Evolutionary conservation across 1,140 invertebrate species (phyloP).

Genomic region (Zophobas atratus): DNA sequence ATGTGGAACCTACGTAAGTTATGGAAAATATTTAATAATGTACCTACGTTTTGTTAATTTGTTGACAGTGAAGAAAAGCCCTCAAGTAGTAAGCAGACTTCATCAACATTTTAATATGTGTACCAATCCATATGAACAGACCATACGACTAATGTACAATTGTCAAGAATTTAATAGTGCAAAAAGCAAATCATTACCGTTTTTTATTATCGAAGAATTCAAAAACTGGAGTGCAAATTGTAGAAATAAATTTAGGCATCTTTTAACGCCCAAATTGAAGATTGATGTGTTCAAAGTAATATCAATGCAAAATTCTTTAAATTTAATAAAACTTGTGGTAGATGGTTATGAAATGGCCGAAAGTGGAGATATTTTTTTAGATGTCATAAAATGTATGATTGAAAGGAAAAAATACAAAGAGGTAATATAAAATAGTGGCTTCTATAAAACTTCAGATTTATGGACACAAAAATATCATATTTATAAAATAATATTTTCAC

Average conservation of each 20-base stretch:
- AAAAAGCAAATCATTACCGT: constrained; percentile 73
- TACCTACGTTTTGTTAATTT: not conserved
- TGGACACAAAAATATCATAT: too few species aligned
- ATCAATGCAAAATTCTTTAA: constrained; percentile 70
- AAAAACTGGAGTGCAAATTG: constrained; percentile 68
- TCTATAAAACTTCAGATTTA: too few species aligned
- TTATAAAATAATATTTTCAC: too few species aligned
- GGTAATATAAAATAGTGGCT: constrained; percentile 53
- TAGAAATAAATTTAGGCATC: constrained; percentile 63
- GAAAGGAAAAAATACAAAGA: constrained; percentile 75
- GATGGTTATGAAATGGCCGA: constrained; percentile 71
- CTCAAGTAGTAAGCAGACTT: constrained; percentile 70
- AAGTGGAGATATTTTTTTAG: constrained; percentile 71
- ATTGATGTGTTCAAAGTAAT: constrained; percentile 75
- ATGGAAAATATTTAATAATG: not conserved
- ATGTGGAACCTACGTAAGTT: constrained; percentile 59
- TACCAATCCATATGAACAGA: constrained; percentile 72
- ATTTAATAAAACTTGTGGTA: constrained; percentile 72
- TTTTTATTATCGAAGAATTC: constrained; percentile 75
- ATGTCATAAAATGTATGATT: constrained; percentile 71
- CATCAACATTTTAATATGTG: constrained; percentile 69
- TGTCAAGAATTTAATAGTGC: constrained; percentile 72
- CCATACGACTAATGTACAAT: constrained; percentile 72
- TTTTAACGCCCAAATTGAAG: constrained; percentile 72
- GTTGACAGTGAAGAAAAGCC: constrained; percentile 73